These are phyloP conservation scores for Pangasius larnaudii DNA, from an alignment of 2,797 vertebrate species.

Conservation along the genomic window DNA sequence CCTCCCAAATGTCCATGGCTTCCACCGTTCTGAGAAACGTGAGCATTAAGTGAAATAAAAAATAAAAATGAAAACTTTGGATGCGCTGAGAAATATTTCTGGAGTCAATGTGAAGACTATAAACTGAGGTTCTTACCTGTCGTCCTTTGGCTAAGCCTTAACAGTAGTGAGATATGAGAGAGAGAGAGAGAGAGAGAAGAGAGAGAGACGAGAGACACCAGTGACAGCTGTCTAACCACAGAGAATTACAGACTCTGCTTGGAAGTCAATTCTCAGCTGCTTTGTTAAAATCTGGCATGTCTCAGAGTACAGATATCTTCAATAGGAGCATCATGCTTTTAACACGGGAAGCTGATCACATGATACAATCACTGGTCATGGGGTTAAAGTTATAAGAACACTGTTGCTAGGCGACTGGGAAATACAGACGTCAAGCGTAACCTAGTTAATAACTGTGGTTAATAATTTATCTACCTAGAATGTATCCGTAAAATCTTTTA, in stretches of 20 bases:
- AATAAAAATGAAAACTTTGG: not conserved
- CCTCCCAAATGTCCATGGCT: not conserved
- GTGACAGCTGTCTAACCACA: slow-evolving; percentile 65
- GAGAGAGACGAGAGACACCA: slow-evolving; percentile 3
- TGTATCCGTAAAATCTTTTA: not conserved
- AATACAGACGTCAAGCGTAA: not conserved
- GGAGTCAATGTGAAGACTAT: not conserved
- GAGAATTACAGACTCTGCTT: slow-evolving; percentile 58
- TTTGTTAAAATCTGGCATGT: not conserved
- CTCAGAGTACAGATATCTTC: not conserved
- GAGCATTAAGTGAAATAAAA: not conserved
- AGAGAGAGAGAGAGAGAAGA: not conserved
- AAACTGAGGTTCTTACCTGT: slow-evolving; percentile 1
- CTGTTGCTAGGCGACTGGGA: not conserved
- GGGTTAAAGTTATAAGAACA: not conserved
- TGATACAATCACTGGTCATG: not conserved
- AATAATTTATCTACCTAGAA: not conserved
- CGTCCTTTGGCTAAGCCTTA: not conserved
- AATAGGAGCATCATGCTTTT: not conserved
- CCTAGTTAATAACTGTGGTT: not conserved
- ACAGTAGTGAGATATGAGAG: slow-evolving; percentile 27
- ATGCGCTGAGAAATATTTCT: not conserved
- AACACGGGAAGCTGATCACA: not conserved
- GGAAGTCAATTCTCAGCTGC: slow-evolving; percentile 69
- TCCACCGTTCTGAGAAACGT: not conserved